phyloP scores from a whole-genome alignment of 2,888 invertebrate genomes.

The Falcaria lacertinaria region DNA sequence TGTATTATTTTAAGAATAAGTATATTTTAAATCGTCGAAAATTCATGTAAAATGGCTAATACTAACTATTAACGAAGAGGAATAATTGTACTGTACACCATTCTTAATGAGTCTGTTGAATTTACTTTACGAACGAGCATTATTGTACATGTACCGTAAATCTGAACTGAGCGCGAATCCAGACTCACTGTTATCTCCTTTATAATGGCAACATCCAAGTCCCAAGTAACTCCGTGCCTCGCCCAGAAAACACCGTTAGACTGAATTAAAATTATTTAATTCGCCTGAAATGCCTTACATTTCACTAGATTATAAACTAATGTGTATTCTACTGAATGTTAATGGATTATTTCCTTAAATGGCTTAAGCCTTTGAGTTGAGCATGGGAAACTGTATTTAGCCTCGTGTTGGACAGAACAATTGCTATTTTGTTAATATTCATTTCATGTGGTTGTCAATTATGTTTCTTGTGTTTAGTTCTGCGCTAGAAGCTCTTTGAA shows the following conservation, averaged over 20 bases:
- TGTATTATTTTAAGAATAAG: too few species aligned
- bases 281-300: slow-evolving; percentile 46
- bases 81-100: not conserved
- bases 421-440: slow-evolving; percentile 47
- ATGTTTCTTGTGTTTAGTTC: slow-evolving; percentile 22
- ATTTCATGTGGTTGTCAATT: slow-evolving; percentile 53
- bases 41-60: too few species aligned
- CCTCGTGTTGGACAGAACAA: slow-evolving; percentile 48
- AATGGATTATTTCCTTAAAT: slow-evolving; percentile 64
- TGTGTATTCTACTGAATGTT: slow-evolving; percentile 58
- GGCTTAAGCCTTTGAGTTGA: slow-evolving; percentile 30
- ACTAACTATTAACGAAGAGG: not conserved
- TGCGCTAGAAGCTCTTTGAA: slow-evolving; percentile 2
- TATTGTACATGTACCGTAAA: not conserved
- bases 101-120: not conserved
- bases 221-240: not conserved
- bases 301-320: slow-evolving; percentile 35
- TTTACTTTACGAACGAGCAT: not conserved
- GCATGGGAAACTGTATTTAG: slow-evolving; percentile 43
- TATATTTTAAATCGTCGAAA: too few species aligned
- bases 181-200: not conserved
- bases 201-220: not conserved
- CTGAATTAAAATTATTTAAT: slow-evolving; percentile 40
- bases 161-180: not conserved
- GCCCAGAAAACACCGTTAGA: not conserved